Conservation (phyloP, 1,140 invertebrate genomes). For the Megathymus violae region DNA sequence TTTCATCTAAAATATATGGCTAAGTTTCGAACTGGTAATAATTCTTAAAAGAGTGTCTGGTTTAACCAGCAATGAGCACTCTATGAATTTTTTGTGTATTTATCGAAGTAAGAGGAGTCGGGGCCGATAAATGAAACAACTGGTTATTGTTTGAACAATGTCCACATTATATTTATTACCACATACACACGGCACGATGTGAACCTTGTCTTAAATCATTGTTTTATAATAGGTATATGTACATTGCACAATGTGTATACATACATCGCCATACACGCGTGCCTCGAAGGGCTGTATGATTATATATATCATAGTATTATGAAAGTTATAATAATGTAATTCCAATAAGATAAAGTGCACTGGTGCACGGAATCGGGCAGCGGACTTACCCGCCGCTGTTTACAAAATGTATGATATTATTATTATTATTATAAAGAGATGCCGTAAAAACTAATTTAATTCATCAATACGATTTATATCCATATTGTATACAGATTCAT, state of each 20-base stretch:
- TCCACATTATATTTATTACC: slow-evolving; percentile 93
- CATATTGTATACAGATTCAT: slow-evolving; percentile 84
- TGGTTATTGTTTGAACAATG: slow-evolving; percentile 90
- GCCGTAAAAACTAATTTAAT: slow-evolving; percentile 83
- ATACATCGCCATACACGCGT: slow-evolving; percentile 85
- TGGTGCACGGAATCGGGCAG: slow-evolving; percentile 82
- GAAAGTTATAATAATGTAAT: slow-evolving; percentile 83
- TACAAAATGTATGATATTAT: slow-evolving; percentile 83
- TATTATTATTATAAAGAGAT: slow-evolving; percentile 81
- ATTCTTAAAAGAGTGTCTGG: too few species aligned
- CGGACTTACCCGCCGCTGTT: slow-evolving; percentile 77
- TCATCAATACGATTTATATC: slow-evolving; percentile 83
- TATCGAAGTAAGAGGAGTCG: slow-evolving; percentile 25
- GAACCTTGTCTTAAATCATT: slow-evolving; percentile 92
- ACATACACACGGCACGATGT: slow-evolving; percentile 94
- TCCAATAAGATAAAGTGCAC: slow-evolving; percentile 84
- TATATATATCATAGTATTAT: slow-evolving; percentile 84
- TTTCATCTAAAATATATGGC: too few species aligned
- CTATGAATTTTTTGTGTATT: too few species aligned
- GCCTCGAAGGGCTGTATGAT: slow-evolving; percentile 82
- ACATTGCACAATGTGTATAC: slow-evolving; percentile 89
- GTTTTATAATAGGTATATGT: slow-evolving; percentile 86
- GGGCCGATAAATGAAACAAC: slow-evolving; percentile 76
- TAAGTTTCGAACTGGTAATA: too few species aligned
- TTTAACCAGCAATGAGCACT: too few species aligned